Conservation (phyloP, 2,113 vertebrate genomes). For the Oreamnos americanus region DNA sequence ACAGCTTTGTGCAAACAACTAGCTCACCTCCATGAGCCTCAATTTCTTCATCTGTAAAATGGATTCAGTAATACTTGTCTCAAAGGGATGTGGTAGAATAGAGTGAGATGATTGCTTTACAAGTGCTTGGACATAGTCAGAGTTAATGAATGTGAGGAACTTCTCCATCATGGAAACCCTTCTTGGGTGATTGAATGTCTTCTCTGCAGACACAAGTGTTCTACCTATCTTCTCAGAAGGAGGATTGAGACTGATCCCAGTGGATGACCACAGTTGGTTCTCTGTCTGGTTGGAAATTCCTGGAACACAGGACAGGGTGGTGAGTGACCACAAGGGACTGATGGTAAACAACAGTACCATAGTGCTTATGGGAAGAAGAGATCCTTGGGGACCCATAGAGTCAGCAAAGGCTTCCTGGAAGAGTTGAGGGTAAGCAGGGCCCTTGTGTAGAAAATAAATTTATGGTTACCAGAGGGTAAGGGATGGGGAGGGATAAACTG, state of each 20-base stretch:
- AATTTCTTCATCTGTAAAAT: neutral
- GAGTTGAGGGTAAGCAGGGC: neutral
- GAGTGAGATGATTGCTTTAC: neutral
- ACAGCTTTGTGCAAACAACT: neutral
- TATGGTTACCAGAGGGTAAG: neutral
- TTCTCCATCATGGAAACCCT: neutral
- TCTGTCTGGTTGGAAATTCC: neutral
- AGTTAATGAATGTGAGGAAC: accelerated
- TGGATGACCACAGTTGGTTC: neutral
- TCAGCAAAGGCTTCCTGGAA: neutral
- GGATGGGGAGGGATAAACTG: neutral
- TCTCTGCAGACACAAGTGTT: neutral
- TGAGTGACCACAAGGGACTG: neutral
- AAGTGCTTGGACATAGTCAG: neutral
- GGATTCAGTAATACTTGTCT: accelerated
- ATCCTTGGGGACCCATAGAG: neutral
- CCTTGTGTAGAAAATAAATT: neutral
- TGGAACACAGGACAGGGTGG: neutral
- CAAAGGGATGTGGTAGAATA: neutral
- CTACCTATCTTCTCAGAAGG: neutral
- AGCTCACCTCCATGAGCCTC: neutral
- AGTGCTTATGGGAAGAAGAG: neutral
- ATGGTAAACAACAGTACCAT: neutral
- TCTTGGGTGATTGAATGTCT: neutral
- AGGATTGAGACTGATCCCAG: neutral